Percentiles rank a stretch among this genome's conserved stretches.
phyloP scores from a whole-genome alignment of 2,797 vertebrate genomes.

The Characodon lateralis region DNA sequence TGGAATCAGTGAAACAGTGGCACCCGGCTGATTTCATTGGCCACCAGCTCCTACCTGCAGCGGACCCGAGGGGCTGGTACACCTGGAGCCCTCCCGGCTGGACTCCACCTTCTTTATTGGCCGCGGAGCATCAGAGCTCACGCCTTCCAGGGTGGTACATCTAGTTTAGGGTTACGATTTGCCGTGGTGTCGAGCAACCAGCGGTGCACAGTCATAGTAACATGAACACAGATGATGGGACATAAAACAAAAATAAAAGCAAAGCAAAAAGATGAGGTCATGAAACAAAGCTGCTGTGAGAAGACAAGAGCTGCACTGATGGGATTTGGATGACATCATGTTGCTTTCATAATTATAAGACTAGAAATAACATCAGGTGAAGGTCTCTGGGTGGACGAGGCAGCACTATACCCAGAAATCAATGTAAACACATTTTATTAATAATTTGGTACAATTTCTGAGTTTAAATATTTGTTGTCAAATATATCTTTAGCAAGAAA shows the following conservation, averaged over 20 bases:
- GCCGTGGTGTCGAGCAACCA: slow-evolving; percentile 48
- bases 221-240: slow-evolving; percentile 52
- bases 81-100: slow-evolving; percentile 87
- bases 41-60: slow-evolving; percentile 87
- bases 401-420: neutral
- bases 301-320: slow-evolving; percentile 24
- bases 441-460: neutral
- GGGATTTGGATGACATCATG: neutral
- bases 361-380: neutral
- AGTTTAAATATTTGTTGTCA: neutral
- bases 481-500: neutral
- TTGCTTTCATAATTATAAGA: neutral
- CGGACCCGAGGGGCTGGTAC: slow-evolving; percentile 86
- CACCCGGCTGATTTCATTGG: slow-evolving; percentile 5
- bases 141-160: slow-evolving; percentile 90
- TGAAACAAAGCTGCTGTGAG: slow-evolving; percentile 34
- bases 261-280: slow-evolving; percentile 56
- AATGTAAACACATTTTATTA: neutral
- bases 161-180: slow-evolving; percentile 78
- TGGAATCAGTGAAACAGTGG: slow-evolving; percentile 11
- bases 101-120: slow-evolving; percentile 90
- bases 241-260: slow-evolving; percentile 58
- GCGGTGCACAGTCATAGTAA: slow-evolving; percentile 56
- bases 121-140: slow-evolving; percentile 88
- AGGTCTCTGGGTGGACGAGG: neutral